phyloP scores from a whole-genome alignment of 1,140 invertebrate genomes.

The Lasioglossum baleicum region DNA sequence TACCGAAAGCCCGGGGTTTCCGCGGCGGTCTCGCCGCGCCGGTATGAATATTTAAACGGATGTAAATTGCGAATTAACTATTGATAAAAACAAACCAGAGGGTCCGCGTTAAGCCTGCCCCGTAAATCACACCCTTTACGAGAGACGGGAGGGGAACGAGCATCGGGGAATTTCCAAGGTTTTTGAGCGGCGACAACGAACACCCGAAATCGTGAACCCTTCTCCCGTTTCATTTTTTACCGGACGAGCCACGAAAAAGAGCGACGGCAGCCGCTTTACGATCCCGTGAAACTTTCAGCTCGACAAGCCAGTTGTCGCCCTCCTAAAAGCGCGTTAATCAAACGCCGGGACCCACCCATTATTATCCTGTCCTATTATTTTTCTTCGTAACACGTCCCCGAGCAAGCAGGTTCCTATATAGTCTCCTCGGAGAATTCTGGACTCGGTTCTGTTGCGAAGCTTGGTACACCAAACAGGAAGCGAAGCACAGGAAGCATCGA shows the following conservation, averaged over 20 bases:
- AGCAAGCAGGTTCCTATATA: no score
- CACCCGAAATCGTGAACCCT: conserved; percentile 3
- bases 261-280: neutral
- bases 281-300: neutral
- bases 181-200: neutral
- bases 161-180: conserved; percentile 3
- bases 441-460: no score
- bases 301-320: neutral
- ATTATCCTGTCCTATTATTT: neutral
- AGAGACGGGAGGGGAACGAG: neutral
- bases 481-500: no score
- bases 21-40: conserved; percentile 33
- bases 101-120: conserved; percentile 59
- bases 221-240: neutral
- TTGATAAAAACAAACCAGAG: conserved; percentile 72
- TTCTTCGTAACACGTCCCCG: neutral
- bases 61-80: conserved; percentile 73
- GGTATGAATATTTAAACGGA: conserved; percentile 71
- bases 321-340: conserved; percentile 13
- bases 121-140: conserved; percentile 59
- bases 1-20: conserved; percentile 60
- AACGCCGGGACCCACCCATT: neutral
- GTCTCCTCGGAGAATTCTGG: no score
- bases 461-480: no score
- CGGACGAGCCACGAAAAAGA: neutral